phyloP scores from a whole-genome alignment of 2,113 vertebrate species.

The Sinosuthora webbiana region DNA sequence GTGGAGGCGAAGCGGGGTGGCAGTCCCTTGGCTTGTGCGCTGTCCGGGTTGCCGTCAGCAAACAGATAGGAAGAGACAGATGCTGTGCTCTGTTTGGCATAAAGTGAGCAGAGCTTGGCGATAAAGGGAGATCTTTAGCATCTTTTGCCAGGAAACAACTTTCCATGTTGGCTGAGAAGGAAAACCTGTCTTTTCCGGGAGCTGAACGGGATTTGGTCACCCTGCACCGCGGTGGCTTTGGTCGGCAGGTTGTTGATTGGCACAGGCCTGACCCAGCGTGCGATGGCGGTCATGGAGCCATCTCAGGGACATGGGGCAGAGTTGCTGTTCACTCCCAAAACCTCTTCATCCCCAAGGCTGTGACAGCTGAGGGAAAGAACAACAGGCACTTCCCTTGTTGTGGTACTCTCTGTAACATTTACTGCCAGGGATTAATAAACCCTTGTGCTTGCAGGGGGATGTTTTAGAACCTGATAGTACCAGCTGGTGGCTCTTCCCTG shows the following conservation, averaged over 20 bases:
- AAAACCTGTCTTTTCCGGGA: not conserved
- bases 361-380: not conserved
- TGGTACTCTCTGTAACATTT: not conserved
- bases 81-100: not conserved
- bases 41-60: not conserved
- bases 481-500: not conserved
- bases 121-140: not conserved
- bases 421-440: not conserved
- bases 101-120: not conserved
- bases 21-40: rapidly evolving
- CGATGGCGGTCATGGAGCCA: rapidly evolving
- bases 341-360: not conserved
- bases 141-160: not conserved
- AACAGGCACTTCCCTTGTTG: not conserved
- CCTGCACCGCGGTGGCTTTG: not conserved
- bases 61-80: not conserved
- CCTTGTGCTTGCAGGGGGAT: not conserved
- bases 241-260: not conserved
- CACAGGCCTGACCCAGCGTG: not conserved
- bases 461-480: not conserved
- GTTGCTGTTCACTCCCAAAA: not conserved
- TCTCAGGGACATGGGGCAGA: not conserved
- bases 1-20: rapidly evolving
- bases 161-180: rapidly evolving
- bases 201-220: not conserved